Percentiles rank a stretch among this genome's conserved stretches.
phyloP scores from a whole-genome alignment of 2,797 vertebrate genomes.

The Poeciliopsis gracilis region DNA sequence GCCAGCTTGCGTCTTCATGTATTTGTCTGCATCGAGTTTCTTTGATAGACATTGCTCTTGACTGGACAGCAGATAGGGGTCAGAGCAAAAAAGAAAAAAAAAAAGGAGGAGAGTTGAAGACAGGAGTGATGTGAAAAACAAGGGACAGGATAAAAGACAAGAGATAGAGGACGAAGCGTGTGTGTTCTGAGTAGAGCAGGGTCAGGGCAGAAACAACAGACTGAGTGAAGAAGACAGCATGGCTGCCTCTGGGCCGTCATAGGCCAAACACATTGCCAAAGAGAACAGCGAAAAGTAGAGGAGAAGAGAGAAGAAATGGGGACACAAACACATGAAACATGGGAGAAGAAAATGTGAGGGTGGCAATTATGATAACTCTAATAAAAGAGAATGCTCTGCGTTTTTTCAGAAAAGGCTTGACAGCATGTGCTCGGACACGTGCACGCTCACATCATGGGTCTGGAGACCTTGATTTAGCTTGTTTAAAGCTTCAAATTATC shows the following conservation, averaged over 20 bases:
- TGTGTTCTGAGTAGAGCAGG: constrained; percentile 57
- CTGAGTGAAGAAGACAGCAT: constrained; percentile 74
- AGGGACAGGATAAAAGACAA: constrained; percentile 41
- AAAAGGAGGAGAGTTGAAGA: constrained; percentile 21
- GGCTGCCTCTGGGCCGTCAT: constrained; percentile 74
- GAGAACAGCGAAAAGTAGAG: constrained; percentile 61
- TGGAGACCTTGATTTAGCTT: constrained; percentile 36
- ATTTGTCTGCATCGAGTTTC: constrained; percentile 16
- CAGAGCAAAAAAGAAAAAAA: constrained; percentile 20
- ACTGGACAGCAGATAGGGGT: constrained; percentile 61
- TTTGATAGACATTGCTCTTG: constrained; percentile 58
- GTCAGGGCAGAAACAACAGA: constrained; percentile 65
- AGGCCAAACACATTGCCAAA: constrained; percentile 72
- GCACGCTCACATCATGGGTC: constrained; percentile 42
- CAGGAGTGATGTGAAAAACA: constrained; percentile 37
- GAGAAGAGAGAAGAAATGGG: constrained; percentile 44
- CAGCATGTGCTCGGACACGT: constrained; percentile 18
- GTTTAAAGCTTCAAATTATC: constrained; percentile 30
- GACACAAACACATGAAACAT: constrained; percentile 44
- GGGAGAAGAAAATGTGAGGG: constrained; percentile 11
- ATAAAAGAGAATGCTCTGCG: constrained; percentile 23
- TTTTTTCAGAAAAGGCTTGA: constrained; percentile 30
- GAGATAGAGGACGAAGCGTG: constrained; percentile 27
- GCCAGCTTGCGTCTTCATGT: constrained; percentile 28
- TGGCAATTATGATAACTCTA: constrained; percentile 20